Evolutionary conservation across 2,797 vertebrate genomes (phyloP), one percentile per base, ranked within the genome.

Genomic region (Hippopotamyrus pictus): DNA sequence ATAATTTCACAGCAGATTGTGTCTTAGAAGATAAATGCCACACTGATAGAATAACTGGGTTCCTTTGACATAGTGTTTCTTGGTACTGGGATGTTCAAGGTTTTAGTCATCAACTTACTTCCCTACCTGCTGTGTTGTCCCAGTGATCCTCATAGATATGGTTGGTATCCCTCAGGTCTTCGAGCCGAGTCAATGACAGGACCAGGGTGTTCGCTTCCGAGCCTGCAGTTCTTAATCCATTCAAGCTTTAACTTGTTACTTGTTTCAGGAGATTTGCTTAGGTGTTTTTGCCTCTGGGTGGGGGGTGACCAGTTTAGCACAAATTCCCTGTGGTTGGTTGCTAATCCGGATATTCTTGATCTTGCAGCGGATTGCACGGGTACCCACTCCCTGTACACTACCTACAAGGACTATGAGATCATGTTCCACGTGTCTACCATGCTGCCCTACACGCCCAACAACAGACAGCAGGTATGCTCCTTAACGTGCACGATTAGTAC

Each of bases 351-450:
- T 76, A 6, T 37, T 41, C 73, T 50, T 48, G 86, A 33, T 57
- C 92, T 93, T 94, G 29, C 95, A 99, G 98, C 98, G 93, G 98
- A 99, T 95, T 99, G 98, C 90, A 99, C 98, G 0, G 98, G 98
- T 90, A 99, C 97, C 87, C 97, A 99, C 93, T 99, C 98, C 91
- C 95, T 99, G 1, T 99, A 99, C 91, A 99, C 98, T 29, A 96
- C 97, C 0, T 99, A 98, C 93, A 99, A 98, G 93, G 98, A 99
- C 95, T 99, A 99, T 91, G 98, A 99, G 95, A 96, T 99, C 90
- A 99, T 99, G 98, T 99, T 99, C 94, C 98, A 99, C 0, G 98
- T 99, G 91, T 98, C 98, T 5, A 99, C 98, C 79, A 96, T 99
- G 96, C 95, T 99, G 92, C 98, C 98, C 41, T 98, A 99, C 92